A percentile compares a stretch with the other conserved stretches of the same genome.
These are phyloP conservation scores for Takifugu flavidus DNA, from an alignment of 2,113 vertebrate species.

Conservation along the genomic window DNA sequence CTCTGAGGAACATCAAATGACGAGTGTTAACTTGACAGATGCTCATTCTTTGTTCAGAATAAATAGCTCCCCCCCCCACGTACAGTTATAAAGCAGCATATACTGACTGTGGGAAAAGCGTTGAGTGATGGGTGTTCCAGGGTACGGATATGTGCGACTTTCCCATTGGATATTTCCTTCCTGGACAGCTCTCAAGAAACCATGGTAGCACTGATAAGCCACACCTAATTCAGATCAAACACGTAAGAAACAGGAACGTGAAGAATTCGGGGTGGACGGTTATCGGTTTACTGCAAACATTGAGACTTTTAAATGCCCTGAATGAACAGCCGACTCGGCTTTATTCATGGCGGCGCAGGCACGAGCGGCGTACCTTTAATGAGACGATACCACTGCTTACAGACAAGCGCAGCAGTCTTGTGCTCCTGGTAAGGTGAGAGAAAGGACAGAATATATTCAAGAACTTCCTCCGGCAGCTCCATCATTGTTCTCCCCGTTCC, in stretches of 20 bases:
- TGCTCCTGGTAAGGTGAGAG: constrained; percentile 98
- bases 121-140: constrained; percentile 96
- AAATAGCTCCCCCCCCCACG: too few species aligned
- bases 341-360: background rate
- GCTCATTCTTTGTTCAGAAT: too few species aligned
- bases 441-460: constrained; percentile 97
- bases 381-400: constrained; percentile 98
- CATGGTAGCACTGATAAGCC: constrained; percentile 96
- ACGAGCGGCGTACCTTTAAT: constrained; percentile 86
- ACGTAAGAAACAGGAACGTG: background rate
- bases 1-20: too few species aligned
- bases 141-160: constrained; percentile 96
- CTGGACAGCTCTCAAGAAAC: constrained; percentile 94
- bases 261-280: background rate
- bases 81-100: background rate
- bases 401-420: constrained; percentile 95
- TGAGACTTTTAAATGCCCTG: background rate
- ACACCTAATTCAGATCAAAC: constrained; percentile 77
- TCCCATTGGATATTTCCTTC: constrained; percentile 99
- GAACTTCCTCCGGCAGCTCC: constrained; percentile 93
- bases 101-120: constrained; percentile 98
- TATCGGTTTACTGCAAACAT: too few species aligned
- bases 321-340: background rate
- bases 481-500: constrained; percentile 78
- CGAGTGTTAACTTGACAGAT: too few species aligned